phyloP scores from a whole-genome alignment of 2,797 vertebrate genomes.

The Squalus acanthias region DNA sequence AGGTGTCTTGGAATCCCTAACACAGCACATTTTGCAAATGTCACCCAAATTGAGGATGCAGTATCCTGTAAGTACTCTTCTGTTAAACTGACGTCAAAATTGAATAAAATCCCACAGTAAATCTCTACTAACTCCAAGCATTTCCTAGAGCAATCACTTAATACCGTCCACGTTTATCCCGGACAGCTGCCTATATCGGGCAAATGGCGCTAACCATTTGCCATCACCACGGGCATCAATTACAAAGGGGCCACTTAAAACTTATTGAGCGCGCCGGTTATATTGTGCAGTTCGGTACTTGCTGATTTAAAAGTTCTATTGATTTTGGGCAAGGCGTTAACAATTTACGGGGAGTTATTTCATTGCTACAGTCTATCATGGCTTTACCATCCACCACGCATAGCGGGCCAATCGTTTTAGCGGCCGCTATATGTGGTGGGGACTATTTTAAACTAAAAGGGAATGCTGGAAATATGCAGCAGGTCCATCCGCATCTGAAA shows the following conservation, averaged over 20 bases:
- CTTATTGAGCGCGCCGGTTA: too few relatives aligned
- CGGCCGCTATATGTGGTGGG: too few relatives aligned
- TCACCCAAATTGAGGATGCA: slow-evolving; percentile 96
- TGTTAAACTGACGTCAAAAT: neutral
- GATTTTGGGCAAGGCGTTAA: neutral
- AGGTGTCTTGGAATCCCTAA: slow-evolving; percentile 94
- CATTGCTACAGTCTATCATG: neutral
- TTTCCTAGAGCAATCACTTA: neutral
- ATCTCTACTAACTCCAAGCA: neutral
- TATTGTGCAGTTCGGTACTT: neutral
- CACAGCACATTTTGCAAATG: slow-evolving; percentile 94
- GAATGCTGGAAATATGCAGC: neutral
- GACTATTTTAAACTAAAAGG: neutral
- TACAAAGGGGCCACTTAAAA: neutral
- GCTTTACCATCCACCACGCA: neutral
- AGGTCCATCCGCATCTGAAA: neutral
- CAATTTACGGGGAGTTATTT: neutral
- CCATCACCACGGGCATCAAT: neutral
- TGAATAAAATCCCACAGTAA: neutral
- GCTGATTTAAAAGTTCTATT: neutral
- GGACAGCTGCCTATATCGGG: neutral
- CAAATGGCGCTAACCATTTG: neutral
- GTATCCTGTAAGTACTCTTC: slow-evolving; percentile 77
- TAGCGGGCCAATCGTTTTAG: neutral
- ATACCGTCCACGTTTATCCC: neutral